phyloP scores from a whole-genome alignment of 1,140 invertebrate genomes.

The Meloidogyne exigua region DNA sequence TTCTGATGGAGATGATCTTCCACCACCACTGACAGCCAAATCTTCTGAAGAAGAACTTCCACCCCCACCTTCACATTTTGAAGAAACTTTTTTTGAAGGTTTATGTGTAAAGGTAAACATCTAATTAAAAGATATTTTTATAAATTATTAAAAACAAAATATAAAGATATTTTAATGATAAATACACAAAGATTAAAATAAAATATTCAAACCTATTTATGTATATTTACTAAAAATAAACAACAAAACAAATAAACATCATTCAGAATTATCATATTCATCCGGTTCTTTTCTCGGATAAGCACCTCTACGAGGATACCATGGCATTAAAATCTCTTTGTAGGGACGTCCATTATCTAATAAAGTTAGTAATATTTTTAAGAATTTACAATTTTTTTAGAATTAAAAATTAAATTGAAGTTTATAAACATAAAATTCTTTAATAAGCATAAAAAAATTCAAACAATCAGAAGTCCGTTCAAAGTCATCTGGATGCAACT shows the following conservation, averaged over 20 bases:
- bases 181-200: not conserved
- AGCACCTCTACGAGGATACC: slow-evolving; percentile 54
- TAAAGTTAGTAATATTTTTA: no score
- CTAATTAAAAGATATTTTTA: not conserved
- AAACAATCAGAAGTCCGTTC: slow-evolving; percentile 52
- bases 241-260: not conserved
- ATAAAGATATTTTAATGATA: not conserved
- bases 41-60: not conserved
- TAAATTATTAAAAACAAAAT: not conserved
- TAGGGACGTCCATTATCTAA: slow-evolving; percentile 57
- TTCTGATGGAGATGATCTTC: not conserved
- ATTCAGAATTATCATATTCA: not conserved
- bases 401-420: no score
- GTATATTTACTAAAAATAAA: slow-evolving; percentile 60
- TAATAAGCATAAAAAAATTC: slow-evolving; percentile 26
- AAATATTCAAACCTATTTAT: slow-evolving; percentile 48
- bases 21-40: not conserved
- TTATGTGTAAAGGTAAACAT: not conserved
- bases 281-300: slow-evolving; percentile 41
- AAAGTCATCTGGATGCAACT: slow-evolving; percentile 59
- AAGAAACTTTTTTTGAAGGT: not conserved
- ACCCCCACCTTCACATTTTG: not conserved
- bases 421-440: not conserved
- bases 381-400: no score
- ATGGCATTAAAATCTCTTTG: slow-evolving; percentile 53